Evolutionary conservation across 2,113 vertebrate species (phyloP), one percentile per base, ranked within the genome.

Genomic region (Glareola pratincola): DNA sequence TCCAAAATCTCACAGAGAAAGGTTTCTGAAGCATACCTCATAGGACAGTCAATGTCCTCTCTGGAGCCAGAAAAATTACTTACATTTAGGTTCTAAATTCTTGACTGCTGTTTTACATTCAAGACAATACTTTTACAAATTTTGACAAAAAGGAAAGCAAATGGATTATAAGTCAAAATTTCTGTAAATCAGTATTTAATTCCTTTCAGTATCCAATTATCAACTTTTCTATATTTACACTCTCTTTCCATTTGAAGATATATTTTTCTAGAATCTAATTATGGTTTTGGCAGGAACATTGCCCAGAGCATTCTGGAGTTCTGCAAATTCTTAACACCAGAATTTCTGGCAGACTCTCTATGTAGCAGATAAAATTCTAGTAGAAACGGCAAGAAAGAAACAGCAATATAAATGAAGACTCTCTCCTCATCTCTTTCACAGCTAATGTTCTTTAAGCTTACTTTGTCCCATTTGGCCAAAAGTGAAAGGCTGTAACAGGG

Each of bases 311-410:
- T 94, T 93, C 78, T 83, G 75, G 54, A 95, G 75, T 68, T 92
- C 27, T 96, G 71, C 79, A 90, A 82, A 96, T 93, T 93, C 94
- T 90, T 83, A 93, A 66, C 85, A 93, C 41, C 71, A 93, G 78
- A 92, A 93, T 19, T 94, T 53, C 85, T 95, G 74, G 63, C 78
- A 93, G 54, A 94, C 82, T 93, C 75, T 64, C 57, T 69, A 51
- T 50, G 66, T 9, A 94, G 67, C 27, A 91, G 45, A 94, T 45
- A 85, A 94, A 85, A 88, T 60, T 90, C 32, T 53, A 82, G 69
- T 34, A 75, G 45, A 88, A 82, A 82, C 94, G 15, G 24, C 34
- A 93, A 76, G 54, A 68, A 34, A 76, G 37, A 39, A 91, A 90
- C 78, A 66, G 8, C 23, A 82, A 19, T 56, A 79, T 72, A 94